Evolutionary conservation across 2,888 invertebrate genomes (phyloP).

Genomic region (Aromia moschata): DNA sequence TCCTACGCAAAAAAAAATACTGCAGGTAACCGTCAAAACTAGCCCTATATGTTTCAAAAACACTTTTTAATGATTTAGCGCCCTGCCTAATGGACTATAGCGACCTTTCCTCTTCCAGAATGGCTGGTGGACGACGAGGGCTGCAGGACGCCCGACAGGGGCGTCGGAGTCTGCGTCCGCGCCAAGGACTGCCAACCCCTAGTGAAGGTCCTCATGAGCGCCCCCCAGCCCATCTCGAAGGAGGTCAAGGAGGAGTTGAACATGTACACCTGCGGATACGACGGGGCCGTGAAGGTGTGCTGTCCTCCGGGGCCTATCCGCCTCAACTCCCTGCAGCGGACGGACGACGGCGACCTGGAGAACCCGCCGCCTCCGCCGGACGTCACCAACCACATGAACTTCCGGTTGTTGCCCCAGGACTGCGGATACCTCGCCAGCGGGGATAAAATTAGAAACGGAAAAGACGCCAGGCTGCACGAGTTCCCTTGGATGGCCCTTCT

Average conservation of each 20-base stretch:
- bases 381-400: slow-evolving; percentile 57
- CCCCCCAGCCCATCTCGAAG: slow-evolving; percentile 43
- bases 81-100: too few species aligned
- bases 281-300: slow-evolving; percentile 65
- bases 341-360: not conserved
- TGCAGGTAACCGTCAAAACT: too few species aligned
- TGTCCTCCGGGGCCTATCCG: slow-evolving; percentile 60
- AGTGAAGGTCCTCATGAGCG: slow-evolving; percentile 35
- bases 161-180: slow-evolving; percentile 57
- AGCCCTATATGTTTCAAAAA: too few species aligned
- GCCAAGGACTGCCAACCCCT: slow-evolving; percentile 50
- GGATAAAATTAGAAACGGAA: slow-evolving; percentile 63
- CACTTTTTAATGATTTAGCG: too few species aligned
- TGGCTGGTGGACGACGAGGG: slow-evolving; percentile 51
- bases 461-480: slow-evolving; percentile 64
- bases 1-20: too few species aligned
- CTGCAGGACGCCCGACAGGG: slow-evolving; percentile 58
- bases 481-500: slow-evolving; percentile 82
- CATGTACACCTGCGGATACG: slow-evolving; percentile 59
- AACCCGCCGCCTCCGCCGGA: slow-evolving; percentile 45
- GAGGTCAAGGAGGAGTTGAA: slow-evolving; percentile 36
- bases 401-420: slow-evolving; percentile 57
- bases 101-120: slow-evolving; percentile 48
- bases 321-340: not conserved
- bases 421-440: slow-evolving; percentile 68